These are phyloP conservation scores for Acridotheres tristis DNA, from an alignment of 2,797 vertebrate species.

Conservation along the genomic window DNA sequence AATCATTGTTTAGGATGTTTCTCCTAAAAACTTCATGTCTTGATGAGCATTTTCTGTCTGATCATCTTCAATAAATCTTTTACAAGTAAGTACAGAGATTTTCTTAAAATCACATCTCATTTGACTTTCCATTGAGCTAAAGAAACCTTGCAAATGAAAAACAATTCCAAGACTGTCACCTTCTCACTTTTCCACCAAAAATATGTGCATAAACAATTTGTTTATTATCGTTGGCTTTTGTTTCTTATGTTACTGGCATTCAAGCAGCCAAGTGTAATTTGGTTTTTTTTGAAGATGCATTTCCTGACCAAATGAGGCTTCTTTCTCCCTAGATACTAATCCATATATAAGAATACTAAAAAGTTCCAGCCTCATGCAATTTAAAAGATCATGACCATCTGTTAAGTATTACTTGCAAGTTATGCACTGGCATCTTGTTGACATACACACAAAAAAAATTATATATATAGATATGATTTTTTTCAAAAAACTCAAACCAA, in stretches of 20 bases:
- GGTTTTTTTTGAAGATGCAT: not conserved
- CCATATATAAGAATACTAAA: not conserved
- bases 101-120: not conserved
- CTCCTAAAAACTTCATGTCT: not conserved
- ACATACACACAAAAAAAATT: not conserved
- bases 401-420: constrained; percentile 9
- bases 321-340: not conserved
- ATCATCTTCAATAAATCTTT: not conserved
- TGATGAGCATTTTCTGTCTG: not conserved
- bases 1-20: not conserved
- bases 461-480: no score
- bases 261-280: not conserved
- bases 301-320: not conserved
- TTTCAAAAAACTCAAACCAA: no score
- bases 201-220: not conserved
- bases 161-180: not conserved
- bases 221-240: not conserved
- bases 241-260: not conserved
- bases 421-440: not conserved
- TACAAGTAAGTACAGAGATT: not conserved
- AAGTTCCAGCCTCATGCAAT: not conserved
- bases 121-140: not conserved
- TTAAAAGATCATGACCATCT: constrained; percentile 2
- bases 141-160: not conserved
- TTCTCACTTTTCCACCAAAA: not conserved